Base-by-base conservation (phyloP, 2,888 invertebrate genomes). In the Sinotaia quadrata region DNA sequence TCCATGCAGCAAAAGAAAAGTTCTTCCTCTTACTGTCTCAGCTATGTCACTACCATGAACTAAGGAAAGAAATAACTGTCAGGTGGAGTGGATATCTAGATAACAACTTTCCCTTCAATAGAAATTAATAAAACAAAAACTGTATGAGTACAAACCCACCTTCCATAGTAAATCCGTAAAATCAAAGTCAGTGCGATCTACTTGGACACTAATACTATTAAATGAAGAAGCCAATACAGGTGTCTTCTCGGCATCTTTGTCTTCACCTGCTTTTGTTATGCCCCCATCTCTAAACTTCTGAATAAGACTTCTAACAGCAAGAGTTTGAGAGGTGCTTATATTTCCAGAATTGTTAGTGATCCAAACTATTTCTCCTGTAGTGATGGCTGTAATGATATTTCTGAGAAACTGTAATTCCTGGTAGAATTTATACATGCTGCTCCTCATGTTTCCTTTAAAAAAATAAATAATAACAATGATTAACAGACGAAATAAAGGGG, bases 151-250 rank as follows among this genome's bases (percentile, higher is more conserved):
- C n/a, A 27, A 60, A 61, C 3, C 15, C 24, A 65, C 78, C 72
- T 78, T 81, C 83, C 83, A 83, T 2, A 83, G 73, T 44, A 74
- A 75, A 44, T 83, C 83, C 2, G 81, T 81, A 58, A 83, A 83
- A 58, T 83, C 83, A 18, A 76, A 71, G 44, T 82, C 81, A 34
- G 75, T 74, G 36, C 82, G 74, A 18, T 76, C n/a, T n/a, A n/a
- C n/a, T n/a, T n/a, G n/a, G n/a, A n/a, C 76, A 27, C 73, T 68
- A 15, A 80, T 52, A 52, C 71, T 56, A 12, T 76, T 37, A 1
- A 4, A 18, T 37, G 54, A 56, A 24, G 54, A 33, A 3, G 63
- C 63, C 27, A 76, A 72, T 27, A 75, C 61, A 21, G 62, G 58
- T 21, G 57, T 31, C 18, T 67, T 41, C 15, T 62, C 66, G 10